Evolutionary conservation across 2,888 invertebrate genomes (phyloP).

Genomic region (Seira ritae): DNA sequence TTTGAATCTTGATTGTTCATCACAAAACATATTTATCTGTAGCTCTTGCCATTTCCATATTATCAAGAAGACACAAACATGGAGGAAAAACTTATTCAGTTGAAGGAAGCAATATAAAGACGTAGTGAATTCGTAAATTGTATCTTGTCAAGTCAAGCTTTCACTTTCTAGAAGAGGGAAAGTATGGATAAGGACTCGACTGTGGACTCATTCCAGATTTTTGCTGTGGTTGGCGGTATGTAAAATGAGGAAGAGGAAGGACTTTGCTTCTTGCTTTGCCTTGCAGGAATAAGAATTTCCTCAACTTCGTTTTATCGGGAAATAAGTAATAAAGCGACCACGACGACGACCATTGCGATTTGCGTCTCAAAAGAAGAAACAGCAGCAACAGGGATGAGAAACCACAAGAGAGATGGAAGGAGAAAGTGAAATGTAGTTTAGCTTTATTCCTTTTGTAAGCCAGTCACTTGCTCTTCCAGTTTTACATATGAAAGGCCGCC

Average conservation of each 20-base stretch:
- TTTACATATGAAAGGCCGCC: neutral
- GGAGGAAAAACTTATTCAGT: neutral
- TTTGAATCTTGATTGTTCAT: neutral
- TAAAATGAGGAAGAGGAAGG: too few relatives aligned
- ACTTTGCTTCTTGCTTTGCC: neutral
- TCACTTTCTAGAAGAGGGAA: neutral
- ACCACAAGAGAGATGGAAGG: constrained; percentile 23
- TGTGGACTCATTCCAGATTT: too few relatives aligned
- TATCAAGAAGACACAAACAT: neutral
- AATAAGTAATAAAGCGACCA: constrained; percentile 11
- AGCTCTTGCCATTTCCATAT: neutral
- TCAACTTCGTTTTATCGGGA: neutral
- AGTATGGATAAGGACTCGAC: too few relatives aligned
- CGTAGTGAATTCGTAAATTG: neutral
- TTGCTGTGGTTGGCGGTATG: too few relatives aligned
- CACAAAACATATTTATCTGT: neutral
- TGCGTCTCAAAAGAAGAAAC: constrained; percentile 31
- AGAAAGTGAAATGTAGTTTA: constrained; percentile 10
- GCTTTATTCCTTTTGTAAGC: neutral
- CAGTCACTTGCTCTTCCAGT: neutral
- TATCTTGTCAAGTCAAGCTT: neutral
- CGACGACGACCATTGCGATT: neutral
- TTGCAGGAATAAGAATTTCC: neutral
- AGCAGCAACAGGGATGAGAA: too few relatives aligned
- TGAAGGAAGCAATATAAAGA: neutral